Evolutionary conservation across 2,113 vertebrate species (phyloP).

Genomic region (Sebastes fasciatus): DNA sequence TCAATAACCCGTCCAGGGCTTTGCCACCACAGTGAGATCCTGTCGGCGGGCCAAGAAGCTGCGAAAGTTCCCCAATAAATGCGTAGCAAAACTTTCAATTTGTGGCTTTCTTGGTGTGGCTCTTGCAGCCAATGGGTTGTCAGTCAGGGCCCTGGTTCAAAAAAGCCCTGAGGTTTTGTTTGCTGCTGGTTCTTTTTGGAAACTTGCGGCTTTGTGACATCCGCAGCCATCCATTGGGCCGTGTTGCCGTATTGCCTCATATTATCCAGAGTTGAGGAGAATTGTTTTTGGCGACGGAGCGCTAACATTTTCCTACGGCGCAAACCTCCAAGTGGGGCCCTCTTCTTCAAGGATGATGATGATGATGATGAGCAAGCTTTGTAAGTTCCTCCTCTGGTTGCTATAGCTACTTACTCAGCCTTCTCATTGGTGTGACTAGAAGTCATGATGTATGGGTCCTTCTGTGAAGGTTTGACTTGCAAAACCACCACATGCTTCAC

Average conservation of each 20-base stretch:
- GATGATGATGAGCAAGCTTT: slow-evolving; percentile 64
- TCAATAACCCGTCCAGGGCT: slow-evolving; percentile 67
- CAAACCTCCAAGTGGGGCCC: slow-evolving; percentile 77
- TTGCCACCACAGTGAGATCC: slow-evolving; percentile 76
- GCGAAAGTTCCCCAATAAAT: slow-evolving; percentile 85
- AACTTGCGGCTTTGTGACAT: slow-evolving; percentile 87
- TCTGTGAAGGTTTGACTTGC: slow-evolving; percentile 42
- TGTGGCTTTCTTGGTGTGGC: slow-evolving; percentile 85
- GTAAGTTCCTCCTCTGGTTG: slow-evolving; percentile 44
- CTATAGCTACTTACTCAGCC: slow-evolving; percentile 43
- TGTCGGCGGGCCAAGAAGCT: slow-evolving; percentile 73
- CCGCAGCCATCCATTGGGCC: slow-evolving; percentile 83
- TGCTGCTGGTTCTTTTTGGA: slow-evolving; percentile 87
- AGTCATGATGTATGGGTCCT: slow-evolving; percentile 35
- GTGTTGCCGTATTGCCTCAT: slow-evolving; percentile 85
- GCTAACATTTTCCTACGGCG: slow-evolving; percentile 81
- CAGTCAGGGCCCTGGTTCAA: slow-evolving; percentile 81
- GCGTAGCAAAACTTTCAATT: slow-evolving; percentile 86
- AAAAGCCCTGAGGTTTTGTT: slow-evolving; percentile 84
- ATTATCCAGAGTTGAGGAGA: slow-evolving; percentile 84
- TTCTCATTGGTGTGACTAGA: slow-evolving; percentile 39
- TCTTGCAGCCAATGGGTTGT: slow-evolving; percentile 81
- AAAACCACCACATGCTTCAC: slow-evolving; percentile 43
- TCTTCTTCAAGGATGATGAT: slow-evolving; percentile 37
- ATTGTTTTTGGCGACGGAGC: slow-evolving; percentile 85